Base-by-base conservation (phyloP, 2,888 invertebrate species). In the Spodoptera picta region DNA sequence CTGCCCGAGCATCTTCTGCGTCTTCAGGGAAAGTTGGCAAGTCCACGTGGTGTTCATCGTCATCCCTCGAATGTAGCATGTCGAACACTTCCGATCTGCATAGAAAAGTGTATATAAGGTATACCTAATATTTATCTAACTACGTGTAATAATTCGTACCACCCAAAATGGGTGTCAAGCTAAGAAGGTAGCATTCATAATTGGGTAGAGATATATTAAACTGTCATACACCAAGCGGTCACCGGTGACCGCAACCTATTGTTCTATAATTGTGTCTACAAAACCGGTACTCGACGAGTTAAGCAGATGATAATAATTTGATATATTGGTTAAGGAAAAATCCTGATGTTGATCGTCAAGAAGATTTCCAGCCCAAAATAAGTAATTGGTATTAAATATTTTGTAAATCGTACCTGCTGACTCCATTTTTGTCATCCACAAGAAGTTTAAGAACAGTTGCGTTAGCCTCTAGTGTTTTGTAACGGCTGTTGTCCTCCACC, bases 401-500 rank as follows among this genome's bases (percentile, higher is more conserved):
- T 7, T 47, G 7, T 7, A 19, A 24, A 4, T 27, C 47, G 31
- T 58, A 94, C 94, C 90, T 92, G 88, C 92, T 94, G 7, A 94
- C 94, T 60, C 94, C 94, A 83, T 90, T 90, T 74, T 93, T 93
- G 56, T 92, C 90, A 63, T 93, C 90, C 10, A 94, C 94, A 50
- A 95, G 83, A 4, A 94, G 86, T 63, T 93, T 93, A 11, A 94
- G 75, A 31, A 95, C 87, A 0, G 95, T 94, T 3, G 91, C 92
- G 71, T 95, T 95, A 10, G 93, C 94, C 74, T 94, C 92, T 60
- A 94, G 76, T 27, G 94, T 94, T 75, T 94, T 95, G 82, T 95
- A 95, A 52, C 93, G 88, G 65, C 94, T 93, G 83, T 93, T 95
- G 77, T 95, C 95, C 79, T 94, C 93, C 2, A 92, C 91, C 77